Base-by-base conservation (phyloP, 2,888 invertebrate species). In the Phengaris alcon region DNA sequence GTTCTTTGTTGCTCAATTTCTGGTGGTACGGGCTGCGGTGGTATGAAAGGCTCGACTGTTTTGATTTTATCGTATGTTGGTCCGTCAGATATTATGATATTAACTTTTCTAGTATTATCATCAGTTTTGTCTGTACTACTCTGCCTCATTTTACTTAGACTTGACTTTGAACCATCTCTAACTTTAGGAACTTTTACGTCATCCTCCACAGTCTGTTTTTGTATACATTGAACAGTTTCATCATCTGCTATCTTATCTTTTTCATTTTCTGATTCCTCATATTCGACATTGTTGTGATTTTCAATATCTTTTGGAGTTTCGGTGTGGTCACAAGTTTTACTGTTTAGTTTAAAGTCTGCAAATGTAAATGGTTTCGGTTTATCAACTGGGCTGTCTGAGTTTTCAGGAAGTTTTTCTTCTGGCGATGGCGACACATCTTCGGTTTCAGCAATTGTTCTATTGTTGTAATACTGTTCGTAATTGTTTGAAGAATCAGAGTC, bases 1-100 rank as follows among this genome's bases (percentile, higher is more conserved):
- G 96, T 95, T 80, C 97, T 95, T 84, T 98, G 97, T 81, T 96
- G 96, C 82, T 97, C 97, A 75, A 98, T 97, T 88, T 97, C 97
- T 0, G 96, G 96, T 4, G 97, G 96, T 7, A 97, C 95, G 2
- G 96, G 96, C 83, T 96, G 96, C 7, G 95, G 94, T n/a, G 95
- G 94, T 72, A 95, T 93, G 73, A 93, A 81, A n/a, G 90, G 92
- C 84, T 90, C 94, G 79, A 85, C 79, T 78, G 80, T 83, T 83
- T 91, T 93, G 51, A 78, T 84, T 77, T 87, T 88, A 15, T 90
- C 90, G 75, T 83, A 88, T 0, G 82, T 79, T 13, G 87, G 87
- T 12, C 83, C 88, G 80, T 93, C 92, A 77, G 88, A 88, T 79
- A 92, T 90, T 15, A 87, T 88, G 44, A 93, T 90, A 78, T 92